phyloP scores from a whole-genome alignment of 1,140 invertebrate genomes.

The Psilanteris sp. region DNA sequence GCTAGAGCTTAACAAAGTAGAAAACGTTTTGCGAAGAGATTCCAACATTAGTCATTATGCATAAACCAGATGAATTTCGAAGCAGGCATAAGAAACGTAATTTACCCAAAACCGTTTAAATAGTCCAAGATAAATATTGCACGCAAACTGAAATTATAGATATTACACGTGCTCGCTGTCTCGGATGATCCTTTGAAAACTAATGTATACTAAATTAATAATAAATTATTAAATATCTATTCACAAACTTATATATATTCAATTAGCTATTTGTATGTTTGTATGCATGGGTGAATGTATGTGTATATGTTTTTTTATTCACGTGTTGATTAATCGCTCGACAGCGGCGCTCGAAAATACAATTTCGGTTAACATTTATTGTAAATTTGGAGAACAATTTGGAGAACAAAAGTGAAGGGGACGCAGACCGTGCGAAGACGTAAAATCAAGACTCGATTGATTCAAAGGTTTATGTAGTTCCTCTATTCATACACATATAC shows the following conservation, averaged over 20 bases:
- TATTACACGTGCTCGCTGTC: not conserved
- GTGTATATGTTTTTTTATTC: not conserved
- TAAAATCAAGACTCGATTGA: too few species aligned
- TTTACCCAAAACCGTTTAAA: constrained; percentile 40
- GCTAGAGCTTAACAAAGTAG: constrained; percentile 16
- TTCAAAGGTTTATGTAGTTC: too few species aligned
- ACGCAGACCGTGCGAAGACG: too few species aligned
- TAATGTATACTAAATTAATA: constrained; percentile 75
- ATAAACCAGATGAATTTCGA: constrained; percentile 20
- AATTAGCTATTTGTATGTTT: constrained; percentile 4
- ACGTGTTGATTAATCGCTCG: too few species aligned
- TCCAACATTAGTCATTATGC: too few species aligned
- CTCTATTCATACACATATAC: too few species aligned
- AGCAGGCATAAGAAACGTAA: constrained; percentile 64
- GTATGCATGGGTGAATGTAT: not conserved
- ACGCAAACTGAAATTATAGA: not conserved
- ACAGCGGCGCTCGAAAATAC: too few species aligned
- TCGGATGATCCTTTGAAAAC: constrained; percentile 47
- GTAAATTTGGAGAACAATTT: too few species aligned
- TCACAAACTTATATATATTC: constrained; percentile 75
- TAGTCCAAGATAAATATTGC: not conserved
- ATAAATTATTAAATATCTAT: constrained; percentile 80
- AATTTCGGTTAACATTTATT: too few species aligned
- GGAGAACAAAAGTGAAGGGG: too few species aligned
- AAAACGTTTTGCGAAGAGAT: constrained; percentile 8